A percentile compares a stretch with the other conserved stretches of the same genome.
Evolutionary conservation across 1,140 invertebrate species (phyloP).

Genomic region (Pachyrhynchus sulphureomaculatus): DNA sequence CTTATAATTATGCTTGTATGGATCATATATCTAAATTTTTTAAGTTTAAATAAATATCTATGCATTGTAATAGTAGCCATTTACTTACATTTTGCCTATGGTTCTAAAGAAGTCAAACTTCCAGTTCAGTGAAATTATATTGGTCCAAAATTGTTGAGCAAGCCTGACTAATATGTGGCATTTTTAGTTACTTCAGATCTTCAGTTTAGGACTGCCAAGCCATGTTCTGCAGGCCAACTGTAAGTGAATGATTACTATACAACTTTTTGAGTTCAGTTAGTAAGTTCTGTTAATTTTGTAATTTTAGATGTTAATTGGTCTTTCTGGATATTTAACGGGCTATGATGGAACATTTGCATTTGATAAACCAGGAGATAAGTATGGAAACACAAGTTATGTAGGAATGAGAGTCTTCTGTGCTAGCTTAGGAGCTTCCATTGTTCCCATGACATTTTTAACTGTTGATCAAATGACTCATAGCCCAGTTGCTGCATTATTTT

Average conservation of each 20-base stretch:
- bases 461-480: constrained; percentile 90
- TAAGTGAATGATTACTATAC: too few species aligned
- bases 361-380: constrained; percentile 95
- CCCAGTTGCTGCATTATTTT: constrained; percentile 71
- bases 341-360: constrained; percentile 97
- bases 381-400: constrained; percentile 81
- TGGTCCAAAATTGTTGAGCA: too few species aligned
- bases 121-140: too few species aligned
- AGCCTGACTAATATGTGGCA: too few species aligned
- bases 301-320: constrained; percentile 87
- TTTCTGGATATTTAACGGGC: constrained; percentile 89
- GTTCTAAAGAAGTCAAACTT: too few species aligned
- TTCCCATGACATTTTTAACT: constrained; percentile 83
- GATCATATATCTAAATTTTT: too few species aligned
- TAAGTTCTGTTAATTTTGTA: constrained; percentile 14
- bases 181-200: too few species aligned
- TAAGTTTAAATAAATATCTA: too few species aligned
- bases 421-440: constrained; percentile 79
- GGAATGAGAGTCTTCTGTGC: constrained; percentile 97
- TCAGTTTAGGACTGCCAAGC: too few species aligned
- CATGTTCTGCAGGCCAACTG: too few species aligned
- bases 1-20: neutral
- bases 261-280: too few species aligned
- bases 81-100: too few species aligned
- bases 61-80: neutral